Percentiles rank a stretch among this genome's conserved stretches.
Evolutionary conservation across 2,888 invertebrate species (phyloP).

Genomic region (Sceliomorpha sp.): DNA sequence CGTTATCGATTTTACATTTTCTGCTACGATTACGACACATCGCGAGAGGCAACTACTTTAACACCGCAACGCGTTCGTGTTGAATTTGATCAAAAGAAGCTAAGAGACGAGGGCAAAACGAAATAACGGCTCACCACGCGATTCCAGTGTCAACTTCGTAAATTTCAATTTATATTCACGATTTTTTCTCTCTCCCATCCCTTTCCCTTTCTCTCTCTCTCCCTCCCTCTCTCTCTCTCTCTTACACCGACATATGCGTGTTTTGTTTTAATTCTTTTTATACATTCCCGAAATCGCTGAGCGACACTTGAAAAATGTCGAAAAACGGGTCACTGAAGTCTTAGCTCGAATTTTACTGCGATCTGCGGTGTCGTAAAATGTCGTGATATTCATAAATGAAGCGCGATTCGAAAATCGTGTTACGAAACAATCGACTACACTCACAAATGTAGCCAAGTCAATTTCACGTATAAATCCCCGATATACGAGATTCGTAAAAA

Average conservation of each 20-base stretch:
- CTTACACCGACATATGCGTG: neutral
- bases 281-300: neutral
- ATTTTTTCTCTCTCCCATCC: constrained; percentile 16
- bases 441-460: constrained; percentile 46
- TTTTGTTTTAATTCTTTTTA: neutral
- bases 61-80: constrained; percentile 32
- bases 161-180: constrained; percentile 68
- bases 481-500: constrained; percentile 57
- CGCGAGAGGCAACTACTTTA: constrained; percentile 36
- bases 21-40: constrained; percentile 38
- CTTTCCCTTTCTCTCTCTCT: constrained; percentile 17
- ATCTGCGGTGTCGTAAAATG: constrained; percentile 40
- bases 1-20: constrained; percentile 47
- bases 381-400: constrained; percentile 50
- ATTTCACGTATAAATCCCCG: constrained; percentile 46
- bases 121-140: constrained; percentile 61
- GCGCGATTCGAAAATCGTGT: constrained; percentile 45
- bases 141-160: constrained; percentile 68
- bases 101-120: constrained; percentile 27
- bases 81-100: constrained; percentile 36
- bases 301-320: no score
- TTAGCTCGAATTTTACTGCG: constrained; percentile 22
- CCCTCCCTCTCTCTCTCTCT: constrained; percentile 1
- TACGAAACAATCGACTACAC: constrained; percentile 46
- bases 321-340: neutral